These are phyloP conservation scores for Arizona elegans DNA, from an alignment of 2,113 vertebrate genomes.

Conservation along the genomic window DNA sequence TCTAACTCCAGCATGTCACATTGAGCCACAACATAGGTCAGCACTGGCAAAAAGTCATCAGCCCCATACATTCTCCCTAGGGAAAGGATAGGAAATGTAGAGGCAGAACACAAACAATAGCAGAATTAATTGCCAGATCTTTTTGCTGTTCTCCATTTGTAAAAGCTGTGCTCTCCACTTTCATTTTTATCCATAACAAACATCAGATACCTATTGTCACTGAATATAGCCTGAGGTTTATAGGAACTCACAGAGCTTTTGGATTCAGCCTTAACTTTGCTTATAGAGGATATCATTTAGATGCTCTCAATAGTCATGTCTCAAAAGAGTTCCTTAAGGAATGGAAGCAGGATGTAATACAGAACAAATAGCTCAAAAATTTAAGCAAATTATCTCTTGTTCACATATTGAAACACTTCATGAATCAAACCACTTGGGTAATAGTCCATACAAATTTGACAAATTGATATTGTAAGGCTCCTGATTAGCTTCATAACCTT, in stretches of 20 bases:
- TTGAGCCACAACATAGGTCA: constrained; percentile 93
- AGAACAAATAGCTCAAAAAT: not conserved
- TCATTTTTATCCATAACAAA: not conserved
- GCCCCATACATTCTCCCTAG: constrained; percentile 94
- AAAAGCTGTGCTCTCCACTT: not conserved
- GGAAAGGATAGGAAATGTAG: constrained; percentile 6
- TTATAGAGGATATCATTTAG: not conserved
- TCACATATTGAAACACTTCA: not conserved
- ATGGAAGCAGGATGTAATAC: not conserved
- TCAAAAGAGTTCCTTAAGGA: not conserved
- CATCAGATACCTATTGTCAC: not conserved
- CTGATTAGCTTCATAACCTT: not conserved
- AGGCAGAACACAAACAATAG: not conserved
- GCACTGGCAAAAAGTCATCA: constrained; percentile 93
- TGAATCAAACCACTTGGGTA: not conserved
- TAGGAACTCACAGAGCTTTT: not conserved
- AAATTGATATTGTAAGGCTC: not conserved
- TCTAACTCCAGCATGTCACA: constrained; percentile 95
- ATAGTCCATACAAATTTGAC: not conserved
- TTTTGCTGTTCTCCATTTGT: not conserved
- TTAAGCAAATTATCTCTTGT: not conserved
- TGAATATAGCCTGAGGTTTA: not conserved
- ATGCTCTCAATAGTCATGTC: not conserved
- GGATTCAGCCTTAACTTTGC: not conserved
- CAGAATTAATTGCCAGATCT: not conserved